A percentile compares a stretch with the other conserved stretches of the same genome.
phyloP scores from a whole-genome alignment of 2,797 vertebrate species.

The Australoheros facetus region DNA sequence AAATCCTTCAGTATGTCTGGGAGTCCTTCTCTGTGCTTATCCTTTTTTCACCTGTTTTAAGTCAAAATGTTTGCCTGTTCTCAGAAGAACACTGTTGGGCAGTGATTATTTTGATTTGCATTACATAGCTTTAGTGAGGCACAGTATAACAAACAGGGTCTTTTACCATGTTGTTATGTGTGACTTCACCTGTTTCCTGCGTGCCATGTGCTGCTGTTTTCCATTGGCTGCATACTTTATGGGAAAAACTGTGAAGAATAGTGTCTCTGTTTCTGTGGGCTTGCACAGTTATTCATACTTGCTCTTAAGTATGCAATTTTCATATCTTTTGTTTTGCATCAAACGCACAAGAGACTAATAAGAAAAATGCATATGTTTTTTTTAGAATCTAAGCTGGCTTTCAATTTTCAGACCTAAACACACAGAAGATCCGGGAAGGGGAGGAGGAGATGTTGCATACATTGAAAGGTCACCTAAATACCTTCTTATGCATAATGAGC shows the following conservation, averaged over 20 bases:
- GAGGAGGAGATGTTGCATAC: not conserved
- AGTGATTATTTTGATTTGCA: not conserved
- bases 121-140: not conserved
- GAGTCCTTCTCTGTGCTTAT: not conserved
- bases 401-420: not conserved
- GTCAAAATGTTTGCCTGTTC: not conserved
- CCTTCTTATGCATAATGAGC: not conserved
- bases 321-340: not conserved
- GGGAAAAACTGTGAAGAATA: slow-evolving; percentile 4
- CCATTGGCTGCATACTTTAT: slow-evolving; percentile 17
- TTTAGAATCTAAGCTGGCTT: not conserved
- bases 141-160: not conserved
- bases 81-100: not conserved
- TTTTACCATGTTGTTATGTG: slow-evolving; percentile 3
- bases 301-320: not conserved
- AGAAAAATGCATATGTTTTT: not conserved
- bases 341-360: not conserved
- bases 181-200: slow-evolving; percentile 35
- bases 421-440: not conserved
- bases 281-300: not conserved
- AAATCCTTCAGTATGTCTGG: not conserved
- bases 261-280: not conserved
- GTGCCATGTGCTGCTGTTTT: slow-evolving; percentile 20
- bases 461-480: slow-evolving; percentile 4
- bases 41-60: not conserved